These are phyloP conservation scores for Heliocidaris erythrogramma DNA, from an alignment of 35 echinoderm and acorn worm species.

Conservation along the genomic window DNA sequence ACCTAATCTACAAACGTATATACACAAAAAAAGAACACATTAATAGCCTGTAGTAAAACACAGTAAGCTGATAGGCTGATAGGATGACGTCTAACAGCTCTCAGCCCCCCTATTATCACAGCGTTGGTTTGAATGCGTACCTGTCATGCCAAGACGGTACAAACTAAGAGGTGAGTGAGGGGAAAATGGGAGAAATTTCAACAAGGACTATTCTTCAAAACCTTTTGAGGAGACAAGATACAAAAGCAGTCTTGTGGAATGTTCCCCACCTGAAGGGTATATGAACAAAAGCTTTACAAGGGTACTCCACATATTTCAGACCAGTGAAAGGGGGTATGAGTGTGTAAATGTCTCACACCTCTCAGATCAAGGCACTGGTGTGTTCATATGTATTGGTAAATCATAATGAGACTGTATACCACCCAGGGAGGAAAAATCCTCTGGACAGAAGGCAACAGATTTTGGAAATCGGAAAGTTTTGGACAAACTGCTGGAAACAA, in stretches of 20 bases:
- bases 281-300: background rate
- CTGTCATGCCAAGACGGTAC: background rate
- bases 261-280: constrained; percentile 6
- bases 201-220: background rate
- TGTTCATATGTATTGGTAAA: constrained; percentile 5
- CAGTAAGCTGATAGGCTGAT: background rate
- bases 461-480: background rate
- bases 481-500: too few species aligned
- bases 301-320: constrained; percentile 8
- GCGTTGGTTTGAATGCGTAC: background rate
- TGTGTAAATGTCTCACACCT: background rate
- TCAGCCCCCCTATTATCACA: background rate
- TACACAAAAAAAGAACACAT: background rate
- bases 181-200: background rate
- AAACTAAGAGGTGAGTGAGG: background rate
- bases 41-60: background rate
- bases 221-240: constrained; percentile 26
- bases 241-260: constrained; percentile 22
- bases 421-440: background rate
- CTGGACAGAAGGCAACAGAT: background rate
- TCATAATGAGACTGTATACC: background rate
- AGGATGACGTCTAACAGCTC: background rate
- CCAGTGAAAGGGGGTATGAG: background rate
- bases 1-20: background rate
- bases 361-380: background rate